Conservation (phyloP, 1,140 invertebrate genomes). For the Hylyphantes graminicola region DNA sequence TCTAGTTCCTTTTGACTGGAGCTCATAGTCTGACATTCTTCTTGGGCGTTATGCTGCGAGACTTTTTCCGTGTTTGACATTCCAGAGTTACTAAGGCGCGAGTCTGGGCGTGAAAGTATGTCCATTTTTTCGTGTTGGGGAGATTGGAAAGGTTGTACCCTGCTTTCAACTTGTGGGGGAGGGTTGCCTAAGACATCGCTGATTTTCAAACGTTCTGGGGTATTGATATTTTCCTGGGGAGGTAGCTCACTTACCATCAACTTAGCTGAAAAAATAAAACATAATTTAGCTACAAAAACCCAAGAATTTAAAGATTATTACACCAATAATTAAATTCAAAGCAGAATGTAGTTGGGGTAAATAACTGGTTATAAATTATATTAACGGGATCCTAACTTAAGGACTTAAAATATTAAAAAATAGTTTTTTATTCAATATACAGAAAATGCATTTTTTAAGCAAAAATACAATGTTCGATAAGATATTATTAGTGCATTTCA, state of each 20-base stretch:
- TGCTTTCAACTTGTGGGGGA: background rate
- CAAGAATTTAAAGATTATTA: background rate
- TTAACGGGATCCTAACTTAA: too few relatives aligned
- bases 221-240: conserved; percentile 1
- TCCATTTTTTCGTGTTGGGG: conserved; percentile 25
- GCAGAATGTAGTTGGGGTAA: background rate
- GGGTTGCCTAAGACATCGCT: conserved; percentile 2
- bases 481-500: too few relatives aligned
- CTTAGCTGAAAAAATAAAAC: conserved; percentile 1
- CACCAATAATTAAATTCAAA: background rate
- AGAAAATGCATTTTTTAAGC: too few relatives aligned
- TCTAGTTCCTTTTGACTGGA: conserved; percentile 11
- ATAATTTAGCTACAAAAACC: background rate
- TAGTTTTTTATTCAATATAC: too few relatives aligned
- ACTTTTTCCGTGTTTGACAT: background rate
- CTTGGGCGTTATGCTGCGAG: background rate
- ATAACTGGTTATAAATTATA: background rate
- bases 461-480: too few relatives aligned
- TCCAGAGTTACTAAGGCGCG: background rate
- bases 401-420: too few relatives aligned
- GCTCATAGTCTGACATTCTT: background rate
- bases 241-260: conserved; percentile 1
- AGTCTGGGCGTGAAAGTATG: background rate
- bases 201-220: conserved; percentile 4
- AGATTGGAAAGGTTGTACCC: background rate